phyloP scores from a whole-genome alignment of 1,140 invertebrate species.

The Vanessa tameamea region DNA sequence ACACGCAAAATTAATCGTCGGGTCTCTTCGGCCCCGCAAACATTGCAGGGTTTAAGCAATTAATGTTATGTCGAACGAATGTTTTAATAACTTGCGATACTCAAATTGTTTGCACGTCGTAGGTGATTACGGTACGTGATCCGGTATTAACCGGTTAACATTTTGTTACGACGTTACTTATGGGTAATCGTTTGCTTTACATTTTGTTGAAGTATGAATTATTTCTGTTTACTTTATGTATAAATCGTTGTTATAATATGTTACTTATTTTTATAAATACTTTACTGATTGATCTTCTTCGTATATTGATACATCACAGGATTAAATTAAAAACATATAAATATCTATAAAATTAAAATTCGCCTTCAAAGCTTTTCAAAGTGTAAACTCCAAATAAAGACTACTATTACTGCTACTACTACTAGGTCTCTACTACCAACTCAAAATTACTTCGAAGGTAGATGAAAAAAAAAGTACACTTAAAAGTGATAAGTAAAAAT shows the following conservation, averaged over 20 bases:
- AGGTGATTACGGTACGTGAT: constrained; percentile 50
- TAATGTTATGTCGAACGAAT: constrained; percentile 67
- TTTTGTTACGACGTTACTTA: constrained; percentile 28
- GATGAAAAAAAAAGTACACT: too few relatives aligned
- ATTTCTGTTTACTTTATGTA: background rate
- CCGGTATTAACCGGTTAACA: constrained; percentile 39
- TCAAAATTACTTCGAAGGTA: too few relatives aligned
- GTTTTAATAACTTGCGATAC: constrained; percentile 71
- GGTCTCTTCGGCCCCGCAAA: constrained; percentile 51
- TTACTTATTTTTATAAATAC: too few relatives aligned
- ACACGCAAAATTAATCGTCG: constrained; percentile 62
- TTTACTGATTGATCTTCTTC: too few relatives aligned
- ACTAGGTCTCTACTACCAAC: too few relatives aligned
- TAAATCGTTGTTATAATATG: background rate
- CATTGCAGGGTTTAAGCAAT: constrained; percentile 66
- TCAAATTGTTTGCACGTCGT: constrained; percentile 61
- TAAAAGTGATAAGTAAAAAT: too few relatives aligned
- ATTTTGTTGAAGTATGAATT: background rate
- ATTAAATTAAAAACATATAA: too few relatives aligned
- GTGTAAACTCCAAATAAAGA: too few relatives aligned
- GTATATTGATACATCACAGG: too few relatives aligned
- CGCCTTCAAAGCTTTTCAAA: too few relatives aligned
- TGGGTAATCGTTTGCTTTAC: constrained; percentile 8
- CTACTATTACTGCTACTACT: too few relatives aligned
- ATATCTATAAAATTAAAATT: too few relatives aligned